Base-by-base conservation (phyloP, 2,113 vertebrate species). In the Glareola pratincola region DNA sequence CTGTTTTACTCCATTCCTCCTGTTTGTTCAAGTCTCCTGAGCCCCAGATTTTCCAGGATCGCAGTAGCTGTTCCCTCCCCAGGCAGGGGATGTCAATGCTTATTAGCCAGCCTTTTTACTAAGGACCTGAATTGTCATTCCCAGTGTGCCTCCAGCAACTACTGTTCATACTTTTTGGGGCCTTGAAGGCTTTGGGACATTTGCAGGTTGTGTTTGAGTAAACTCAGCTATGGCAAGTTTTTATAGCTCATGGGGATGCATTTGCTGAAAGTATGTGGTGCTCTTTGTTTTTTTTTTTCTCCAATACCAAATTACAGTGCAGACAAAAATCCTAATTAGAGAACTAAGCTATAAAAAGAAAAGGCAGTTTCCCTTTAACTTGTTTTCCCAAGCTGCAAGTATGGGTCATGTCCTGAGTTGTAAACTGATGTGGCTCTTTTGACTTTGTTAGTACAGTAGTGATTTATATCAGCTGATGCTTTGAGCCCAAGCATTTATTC, bases 371-470 rank as follows among this genome's bases (percentile, higher is more conserved):
- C 88, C 30, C 47, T 91, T 78, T 84, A 57, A 75, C 79, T 93
- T 68, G 64, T 69, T 94, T 95, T 96, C 76, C 69, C 82, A 95
- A 80, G 83, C 88, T 94, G 43, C 50, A 64, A 88, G 59, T n/a
- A 19, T 56, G 51, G 85, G 76, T 91, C 18, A 2, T 63, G 77
- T 86, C 83, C 76, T 79, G 14, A 89, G 62, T 60, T 84, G 32
- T 81, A 84, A 95, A 91, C 57, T 91, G 32, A 64, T n/a, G 51
- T 81, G 73, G 79, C 75, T 88, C 72, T 91, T 73, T 47, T 94
- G 88, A 56, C 59, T 88, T 90, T 3, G 0, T 68, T 84, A 72
- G 69, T 21, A 24, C 62, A 64, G 60, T 26, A 29, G 51, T 91
- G 76, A 79, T 81, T 91, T 85, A 48, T 66, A 32, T 77, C 79